Conservation (phyloP, 1,140 invertebrate genomes). For the Rhopalosiphum padi region DNA sequence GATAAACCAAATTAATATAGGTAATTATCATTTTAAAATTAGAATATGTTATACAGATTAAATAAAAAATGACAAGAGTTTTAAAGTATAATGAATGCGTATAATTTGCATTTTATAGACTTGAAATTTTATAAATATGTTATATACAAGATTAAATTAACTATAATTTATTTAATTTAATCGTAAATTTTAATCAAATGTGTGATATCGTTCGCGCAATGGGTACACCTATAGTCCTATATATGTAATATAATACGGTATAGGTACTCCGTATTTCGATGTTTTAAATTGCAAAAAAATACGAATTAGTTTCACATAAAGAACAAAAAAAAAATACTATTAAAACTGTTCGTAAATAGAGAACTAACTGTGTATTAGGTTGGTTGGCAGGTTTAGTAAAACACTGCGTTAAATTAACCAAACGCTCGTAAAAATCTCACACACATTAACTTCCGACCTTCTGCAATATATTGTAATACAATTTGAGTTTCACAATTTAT, state of each 20-base stretch:
- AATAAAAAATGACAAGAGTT: background rate
- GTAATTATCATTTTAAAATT: no score
- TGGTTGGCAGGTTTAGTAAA: conserved; percentile 9
- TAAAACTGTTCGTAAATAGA: conserved; percentile 21
- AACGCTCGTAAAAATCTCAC: conserved; percentile 33
- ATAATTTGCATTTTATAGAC: background rate
- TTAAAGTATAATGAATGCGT: background rate
- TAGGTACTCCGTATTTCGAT: background rate
- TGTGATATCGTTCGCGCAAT: background rate
- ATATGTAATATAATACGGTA: background rate
- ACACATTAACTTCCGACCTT: background rate
- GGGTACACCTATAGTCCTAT: background rate
- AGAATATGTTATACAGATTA: background rate
- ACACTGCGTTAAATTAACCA: conserved; percentile 5
- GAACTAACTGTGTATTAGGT: background rate
- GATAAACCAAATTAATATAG: background rate
- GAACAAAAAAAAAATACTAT: background rate
- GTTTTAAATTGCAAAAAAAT: background rate
- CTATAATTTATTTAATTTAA: background rate
- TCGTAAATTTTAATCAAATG: conserved; percentile 6
- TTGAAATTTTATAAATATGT: background rate
- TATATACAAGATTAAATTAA: background rate
- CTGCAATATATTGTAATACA: background rate
- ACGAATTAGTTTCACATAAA: background rate
- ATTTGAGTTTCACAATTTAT: conserved; percentile 31